A percentile compares a stretch with the other conserved stretches of the same genome.
These are phyloP conservation scores for Passerina amoena DNA, from an alignment of 2,113 vertebrate genomes.

Conservation along the genomic window DNA sequence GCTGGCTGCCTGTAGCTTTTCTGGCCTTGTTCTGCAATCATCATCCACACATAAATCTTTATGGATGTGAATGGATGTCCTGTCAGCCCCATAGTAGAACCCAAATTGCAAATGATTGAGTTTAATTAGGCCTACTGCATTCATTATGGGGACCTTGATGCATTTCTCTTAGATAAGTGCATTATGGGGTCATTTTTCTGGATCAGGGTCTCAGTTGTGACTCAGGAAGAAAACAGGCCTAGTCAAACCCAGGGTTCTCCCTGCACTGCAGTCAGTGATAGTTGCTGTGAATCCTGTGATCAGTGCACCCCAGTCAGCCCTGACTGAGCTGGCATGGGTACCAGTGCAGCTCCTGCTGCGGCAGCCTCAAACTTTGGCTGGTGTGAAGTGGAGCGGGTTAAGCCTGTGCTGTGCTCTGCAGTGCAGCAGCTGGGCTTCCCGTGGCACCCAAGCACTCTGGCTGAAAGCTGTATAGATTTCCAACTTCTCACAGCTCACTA, in stretches of 20 bases:
- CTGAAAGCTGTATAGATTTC: not conserved
- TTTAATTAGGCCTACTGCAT: not conserved
- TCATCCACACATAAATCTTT: not conserved
- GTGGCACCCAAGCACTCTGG: accelerated
- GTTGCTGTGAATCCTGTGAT: not conserved
- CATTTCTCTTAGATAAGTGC: not conserved
- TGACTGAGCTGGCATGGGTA: not conserved
- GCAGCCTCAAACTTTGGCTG: not conserved
- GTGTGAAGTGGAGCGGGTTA: not conserved
- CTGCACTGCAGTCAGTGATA: not conserved
- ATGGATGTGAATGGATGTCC: not conserved
- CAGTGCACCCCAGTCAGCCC: not conserved
- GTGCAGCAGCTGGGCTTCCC: not conserved
- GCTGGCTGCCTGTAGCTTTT: not conserved
- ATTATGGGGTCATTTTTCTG: not conserved
- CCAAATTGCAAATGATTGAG: not conserved
- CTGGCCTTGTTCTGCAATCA: not conserved
- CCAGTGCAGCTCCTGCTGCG: not conserved
- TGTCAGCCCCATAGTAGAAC: not conserved
- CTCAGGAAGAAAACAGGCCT: not conserved
- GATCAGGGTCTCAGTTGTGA: not conserved
- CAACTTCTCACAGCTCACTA: not conserved
- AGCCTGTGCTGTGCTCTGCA: not conserved
- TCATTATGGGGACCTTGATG: not conserved
- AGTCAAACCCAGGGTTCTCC: accelerated